Percentiles rank a stretch among this genome's conserved stretches.
These are phyloP conservation scores for Megatriorchis doriae DNA, from an alignment of 2,113 vertebrate species.

Conservation along the genomic window DNA sequence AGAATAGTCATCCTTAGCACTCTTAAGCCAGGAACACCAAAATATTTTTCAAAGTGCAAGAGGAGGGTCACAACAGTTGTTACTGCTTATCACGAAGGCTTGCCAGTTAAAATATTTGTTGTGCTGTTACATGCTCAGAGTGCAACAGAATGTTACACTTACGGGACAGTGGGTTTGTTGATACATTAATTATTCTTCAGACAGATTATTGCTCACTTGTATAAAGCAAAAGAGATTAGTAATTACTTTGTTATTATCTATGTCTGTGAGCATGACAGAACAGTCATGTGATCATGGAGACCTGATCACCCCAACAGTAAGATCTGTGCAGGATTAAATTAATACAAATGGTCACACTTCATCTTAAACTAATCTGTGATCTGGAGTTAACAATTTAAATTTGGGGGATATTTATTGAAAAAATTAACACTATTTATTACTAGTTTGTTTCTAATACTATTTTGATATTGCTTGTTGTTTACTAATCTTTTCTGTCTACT, in stretches of 20 bases:
- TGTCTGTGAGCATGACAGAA: background rate
- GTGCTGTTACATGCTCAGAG: background rate
- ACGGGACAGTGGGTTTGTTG: background rate
- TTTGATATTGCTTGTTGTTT: background rate
- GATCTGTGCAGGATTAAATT: background rate
- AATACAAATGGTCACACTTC: background rate
- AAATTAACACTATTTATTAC: background rate
- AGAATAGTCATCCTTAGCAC: background rate
- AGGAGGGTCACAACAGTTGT: background rate
- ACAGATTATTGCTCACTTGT: background rate
- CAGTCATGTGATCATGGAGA: background rate
- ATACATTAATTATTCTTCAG: background rate
- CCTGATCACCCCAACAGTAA: background rate
- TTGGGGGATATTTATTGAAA: background rate
- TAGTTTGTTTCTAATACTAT: background rate
- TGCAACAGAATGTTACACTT: background rate
- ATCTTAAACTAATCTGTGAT: background rate
- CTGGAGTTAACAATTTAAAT: background rate
- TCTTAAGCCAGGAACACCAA: background rate
- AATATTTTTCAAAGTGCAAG: background rate
- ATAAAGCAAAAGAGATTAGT: background rate
- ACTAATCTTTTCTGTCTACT: background rate
- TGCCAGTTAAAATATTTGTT: background rate
- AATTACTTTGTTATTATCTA: background rate
- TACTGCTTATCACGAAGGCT: rapidly evolving